These are phyloP conservation scores for Parnassius apollo DNA, from an alignment of 2,888 invertebrate genomes.

Conservation along the genomic window DNA sequence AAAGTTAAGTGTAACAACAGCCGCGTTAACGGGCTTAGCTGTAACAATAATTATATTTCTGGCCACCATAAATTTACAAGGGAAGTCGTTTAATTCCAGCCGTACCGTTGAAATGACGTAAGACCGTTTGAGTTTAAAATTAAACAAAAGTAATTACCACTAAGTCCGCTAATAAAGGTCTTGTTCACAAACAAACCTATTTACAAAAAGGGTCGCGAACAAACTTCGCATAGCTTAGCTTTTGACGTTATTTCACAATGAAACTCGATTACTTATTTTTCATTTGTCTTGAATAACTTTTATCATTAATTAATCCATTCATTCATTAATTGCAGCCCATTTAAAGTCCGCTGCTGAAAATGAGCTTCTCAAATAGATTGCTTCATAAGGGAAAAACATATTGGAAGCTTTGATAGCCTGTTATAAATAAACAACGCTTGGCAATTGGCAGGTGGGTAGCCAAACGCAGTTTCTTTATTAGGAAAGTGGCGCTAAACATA, in stretches of 20 bases:
- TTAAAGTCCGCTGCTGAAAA: too few species aligned
- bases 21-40: constrained; percentile 35
- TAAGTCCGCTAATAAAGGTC: constrained; percentile 46
- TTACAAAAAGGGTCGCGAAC: constrained; percentile 30
- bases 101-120: constrained; percentile 52
- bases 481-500: too few species aligned
- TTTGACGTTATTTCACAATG: not conserved
- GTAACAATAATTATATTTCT: constrained; percentile 53
- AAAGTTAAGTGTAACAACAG: constrained; percentile 18
- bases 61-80: constrained; percentile 54
- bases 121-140: constrained; percentile 65
- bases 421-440: too few species aligned
- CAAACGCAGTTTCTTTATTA: too few species aligned
- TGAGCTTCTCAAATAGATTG: too few species aligned
- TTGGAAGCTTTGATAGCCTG: too few species aligned
- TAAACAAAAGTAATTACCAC: constrained; percentile 68
- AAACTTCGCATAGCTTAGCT: constrained; percentile 21
- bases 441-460: too few species aligned
- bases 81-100: constrained; percentile 56
- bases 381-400: too few species aligned
- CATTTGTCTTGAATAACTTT: not conserved
- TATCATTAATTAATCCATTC: not conserved
- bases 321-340: too few species aligned
- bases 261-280: not conserved
- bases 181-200: constrained; percentile 36